Evolutionary conservation across 2,113 vertebrate genomes (phyloP).

Genomic region (Solea solea): DNA sequence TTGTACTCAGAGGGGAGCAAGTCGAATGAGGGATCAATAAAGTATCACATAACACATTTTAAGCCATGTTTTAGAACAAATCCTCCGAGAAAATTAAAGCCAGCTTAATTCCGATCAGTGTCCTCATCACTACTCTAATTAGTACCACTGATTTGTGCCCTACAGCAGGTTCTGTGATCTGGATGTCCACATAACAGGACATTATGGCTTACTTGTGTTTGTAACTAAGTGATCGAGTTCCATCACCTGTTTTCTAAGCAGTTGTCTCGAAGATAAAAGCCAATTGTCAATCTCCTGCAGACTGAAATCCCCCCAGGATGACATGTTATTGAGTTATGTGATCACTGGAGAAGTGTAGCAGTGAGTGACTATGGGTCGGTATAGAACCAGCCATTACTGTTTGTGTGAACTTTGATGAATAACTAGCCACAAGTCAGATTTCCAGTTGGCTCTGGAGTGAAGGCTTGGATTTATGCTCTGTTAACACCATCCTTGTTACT

Average conservation of each 20-base stretch:
- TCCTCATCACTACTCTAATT: constrained; percentile 29
- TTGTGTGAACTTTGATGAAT: constrained; percentile 2
- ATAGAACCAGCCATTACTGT: constrained; percentile 4
- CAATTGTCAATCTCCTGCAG: constrained; percentile 43
- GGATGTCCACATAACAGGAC: constrained; percentile 34
- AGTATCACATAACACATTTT: constrained; percentile 23
- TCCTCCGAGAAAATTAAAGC: constrained; percentile 4
- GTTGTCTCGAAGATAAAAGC: constrained; percentile 45
- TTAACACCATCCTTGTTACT: constrained; percentile 28
- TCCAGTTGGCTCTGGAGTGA: constrained; percentile 25
- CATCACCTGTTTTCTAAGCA: constrained; percentile 60
- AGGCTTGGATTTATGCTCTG: constrained; percentile 30
- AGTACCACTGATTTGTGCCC: constrained; percentile 36
- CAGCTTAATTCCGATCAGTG: constrained; percentile 11
- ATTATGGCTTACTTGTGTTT: constrained; percentile 55
- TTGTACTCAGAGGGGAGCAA: neutral
- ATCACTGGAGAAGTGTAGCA: constrained; percentile 27
- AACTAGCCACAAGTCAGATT: neutral
- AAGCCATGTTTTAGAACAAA: constrained; percentile 30
- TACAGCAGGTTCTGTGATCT: constrained; percentile 28
- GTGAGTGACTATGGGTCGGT: neutral
- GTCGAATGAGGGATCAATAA: constrained; percentile 23
- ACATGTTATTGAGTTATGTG: constrained; percentile 49
- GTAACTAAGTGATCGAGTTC: constrained; percentile 59
- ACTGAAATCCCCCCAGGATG: constrained; percentile 44